phyloP scores from a whole-genome alignment of 2,888 invertebrate genomes.

The Tridacna crocea region DNA sequence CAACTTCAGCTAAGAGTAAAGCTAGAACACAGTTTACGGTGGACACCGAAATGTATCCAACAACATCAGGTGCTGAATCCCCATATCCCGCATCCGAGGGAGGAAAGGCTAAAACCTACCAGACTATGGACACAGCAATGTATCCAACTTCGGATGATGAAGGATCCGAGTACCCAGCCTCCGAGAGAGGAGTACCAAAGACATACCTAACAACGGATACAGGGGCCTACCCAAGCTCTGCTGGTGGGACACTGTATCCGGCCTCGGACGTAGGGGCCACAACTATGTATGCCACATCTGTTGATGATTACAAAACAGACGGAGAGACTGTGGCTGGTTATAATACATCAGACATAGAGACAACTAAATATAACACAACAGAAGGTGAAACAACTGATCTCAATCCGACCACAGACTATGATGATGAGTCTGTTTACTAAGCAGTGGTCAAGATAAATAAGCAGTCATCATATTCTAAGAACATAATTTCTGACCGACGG shows the following conservation, averaged over 20 bases:
- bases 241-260: slow-evolving; percentile 6
- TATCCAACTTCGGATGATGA: neutral
- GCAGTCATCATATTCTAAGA: too few relatives aligned
- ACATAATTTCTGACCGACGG: too few relatives aligned
- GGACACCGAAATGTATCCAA: slow-evolving; percentile 18
- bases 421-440: neutral
- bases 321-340: slow-evolving; percentile 14
- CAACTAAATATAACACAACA: slow-evolving; percentile 12
- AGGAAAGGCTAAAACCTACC: slow-evolving; percentile 11
- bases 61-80: neutral
- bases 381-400: slow-evolving; percentile 1
- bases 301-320: slow-evolving; percentile 13
- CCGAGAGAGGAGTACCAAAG: slow-evolving; percentile 6
- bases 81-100: slow-evolving; percentile 3
- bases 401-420: neutral
- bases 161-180: neutral
- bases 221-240: slow-evolving; percentile 3
- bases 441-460: neutral
- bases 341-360: neutral
- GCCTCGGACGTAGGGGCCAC: slow-evolving; percentile 10
- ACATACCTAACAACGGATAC: slow-evolving; percentile 10
- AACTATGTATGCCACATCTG: slow-evolving; percentile 20
- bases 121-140: slow-evolving; percentile 7
- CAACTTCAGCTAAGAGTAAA: slow-evolving; percentile 19
- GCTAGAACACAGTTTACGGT: slow-evolving; percentile 10